These are phyloP conservation scores for Herminia tarsipennalis DNA, from an alignment of 2,888 invertebrate species.

Conservation along the genomic window DNA sequence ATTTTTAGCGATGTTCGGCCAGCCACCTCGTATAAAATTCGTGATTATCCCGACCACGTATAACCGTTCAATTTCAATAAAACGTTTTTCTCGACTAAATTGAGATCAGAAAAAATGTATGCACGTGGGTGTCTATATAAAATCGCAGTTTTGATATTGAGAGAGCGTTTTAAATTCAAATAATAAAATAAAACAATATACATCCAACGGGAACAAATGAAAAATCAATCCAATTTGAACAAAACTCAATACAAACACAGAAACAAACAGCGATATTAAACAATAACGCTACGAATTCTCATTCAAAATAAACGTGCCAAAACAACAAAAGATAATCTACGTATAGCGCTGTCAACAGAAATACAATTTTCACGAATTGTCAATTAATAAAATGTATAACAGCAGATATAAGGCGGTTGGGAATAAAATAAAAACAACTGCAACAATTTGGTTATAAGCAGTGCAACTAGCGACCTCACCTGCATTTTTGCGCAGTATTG, in stretches of 20 bases:
- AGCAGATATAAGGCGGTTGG: conserved; percentile 35
- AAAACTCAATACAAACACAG: conserved; percentile 55
- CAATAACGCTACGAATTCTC: conserved; percentile 54
- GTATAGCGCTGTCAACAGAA: conserved; percentile 52
- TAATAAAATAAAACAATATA: conserved; percentile 20
- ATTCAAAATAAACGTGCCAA: conserved; percentile 53
- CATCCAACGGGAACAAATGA: conserved; percentile 27
- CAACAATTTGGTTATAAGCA: conserved; percentile 47
- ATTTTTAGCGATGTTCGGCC: conserved; percentile 46
- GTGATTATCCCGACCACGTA: conserved; percentile 26
- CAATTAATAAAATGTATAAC: conserved; percentile 50
- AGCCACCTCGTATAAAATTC: conserved; percentile 24
- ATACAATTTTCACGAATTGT: conserved; percentile 55
- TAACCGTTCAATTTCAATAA: conserved; percentile 24
- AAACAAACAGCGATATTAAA: conserved; percentile 57
- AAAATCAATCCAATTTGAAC: conserved; percentile 51
- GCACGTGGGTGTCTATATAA: too few species aligned
- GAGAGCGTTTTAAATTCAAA: conserved; percentile 8
- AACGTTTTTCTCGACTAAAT: too few species aligned
- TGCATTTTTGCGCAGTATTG: conserved; percentile 51
- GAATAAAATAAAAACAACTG: conserved; percentile 40
- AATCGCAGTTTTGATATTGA: not conserved
- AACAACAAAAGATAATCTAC: conserved; percentile 54
- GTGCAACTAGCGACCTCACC: conserved; percentile 42
- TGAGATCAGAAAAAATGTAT: not conserved